A percentile compares a stretch with the other conserved stretches of the same genome.
These are phyloP conservation scores for Pseudomugil tenellus DNA, from an alignment of 2,797 vertebrate species.

Conservation along the genomic window DNA sequence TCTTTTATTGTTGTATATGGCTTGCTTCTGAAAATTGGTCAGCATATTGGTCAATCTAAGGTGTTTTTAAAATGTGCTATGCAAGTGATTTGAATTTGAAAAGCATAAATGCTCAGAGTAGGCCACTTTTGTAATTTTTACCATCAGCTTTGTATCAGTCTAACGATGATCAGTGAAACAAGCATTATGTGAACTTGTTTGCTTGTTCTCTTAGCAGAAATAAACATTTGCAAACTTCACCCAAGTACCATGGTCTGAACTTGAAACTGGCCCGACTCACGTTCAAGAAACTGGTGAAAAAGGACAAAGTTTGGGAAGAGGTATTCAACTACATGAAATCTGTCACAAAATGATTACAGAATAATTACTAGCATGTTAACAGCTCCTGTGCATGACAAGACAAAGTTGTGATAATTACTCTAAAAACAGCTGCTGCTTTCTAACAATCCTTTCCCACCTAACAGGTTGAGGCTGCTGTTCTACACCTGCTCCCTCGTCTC, in stretches of 20 bases:
- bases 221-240: slow-evolving; percentile 68
- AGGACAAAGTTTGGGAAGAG: slow-evolving; percentile 41
- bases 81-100: background rate
- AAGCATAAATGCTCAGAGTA: background rate
- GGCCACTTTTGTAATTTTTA: background rate
- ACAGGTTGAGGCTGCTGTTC: slow-evolving; percentile 65
- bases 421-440: no score
- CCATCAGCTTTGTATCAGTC: no score
- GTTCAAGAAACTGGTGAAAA: slow-evolving; percentile 62
- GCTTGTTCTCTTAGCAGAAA: slow-evolving; percentile 45
- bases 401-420: no score
- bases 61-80: no score
- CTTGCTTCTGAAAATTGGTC: no score
- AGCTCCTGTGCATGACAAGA: no score
- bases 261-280: slow-evolving; percentile 38
- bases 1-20: no score
- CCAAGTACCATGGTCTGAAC: slow-evolving; percentile 62
- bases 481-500: slow-evolving; percentile 35
- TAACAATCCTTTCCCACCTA: background rate
- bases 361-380: no score
- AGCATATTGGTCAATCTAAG: no score
- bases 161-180: no score
- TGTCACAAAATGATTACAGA: no score
- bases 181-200: background rate
- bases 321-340: slow-evolving; percentile 40